These are phyloP conservation scores for Todiramphus chloris DNA, from an alignment of 2,113 vertebrate genomes.

Conservation along the genomic window DNA sequence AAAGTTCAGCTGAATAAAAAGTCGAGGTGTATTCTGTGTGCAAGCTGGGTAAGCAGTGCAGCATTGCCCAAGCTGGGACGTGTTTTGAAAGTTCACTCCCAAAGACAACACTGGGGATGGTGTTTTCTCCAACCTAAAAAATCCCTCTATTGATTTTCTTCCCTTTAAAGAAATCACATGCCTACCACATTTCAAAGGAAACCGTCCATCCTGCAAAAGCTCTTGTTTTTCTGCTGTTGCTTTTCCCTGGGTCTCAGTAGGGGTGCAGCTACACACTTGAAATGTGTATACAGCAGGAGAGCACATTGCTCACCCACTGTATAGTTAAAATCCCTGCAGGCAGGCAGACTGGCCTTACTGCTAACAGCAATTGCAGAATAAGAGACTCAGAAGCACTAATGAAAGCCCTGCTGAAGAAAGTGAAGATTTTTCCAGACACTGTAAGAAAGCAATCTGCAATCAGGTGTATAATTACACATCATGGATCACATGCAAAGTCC, in stretches of 20 bases:
- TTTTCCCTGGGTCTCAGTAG: constrained; percentile 17
- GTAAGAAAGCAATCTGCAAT: not conserved
- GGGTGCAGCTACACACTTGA: not conserved
- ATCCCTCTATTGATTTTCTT: not conserved
- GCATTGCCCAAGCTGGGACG: not conserved
- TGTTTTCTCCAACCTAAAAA: not conserved
- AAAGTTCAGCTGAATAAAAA: not conserved
- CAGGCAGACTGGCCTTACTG: not conserved
- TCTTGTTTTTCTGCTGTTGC: constrained; percentile 10
- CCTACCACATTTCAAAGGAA: constrained; percentile 44
- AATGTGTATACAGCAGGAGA: not conserved
- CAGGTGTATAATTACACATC: not conserved
- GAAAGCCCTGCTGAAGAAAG: not conserved
- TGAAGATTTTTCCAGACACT: not conserved
- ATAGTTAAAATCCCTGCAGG: not conserved
- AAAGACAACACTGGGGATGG: not conserved
- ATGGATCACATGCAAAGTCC: not conserved
- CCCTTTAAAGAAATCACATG: constrained; percentile 13
- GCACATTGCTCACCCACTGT: not conserved
- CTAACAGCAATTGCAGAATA: not conserved
- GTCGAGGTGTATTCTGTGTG: not conserved
- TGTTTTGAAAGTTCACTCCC: not conserved
- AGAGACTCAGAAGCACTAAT: not conserved
- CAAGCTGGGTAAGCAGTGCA: not conserved
- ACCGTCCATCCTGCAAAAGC: not conserved